Evolutionary conservation across 2,797 vertebrate genomes (phyloP).

Genomic region (Crenuchus spilurus): DNA sequence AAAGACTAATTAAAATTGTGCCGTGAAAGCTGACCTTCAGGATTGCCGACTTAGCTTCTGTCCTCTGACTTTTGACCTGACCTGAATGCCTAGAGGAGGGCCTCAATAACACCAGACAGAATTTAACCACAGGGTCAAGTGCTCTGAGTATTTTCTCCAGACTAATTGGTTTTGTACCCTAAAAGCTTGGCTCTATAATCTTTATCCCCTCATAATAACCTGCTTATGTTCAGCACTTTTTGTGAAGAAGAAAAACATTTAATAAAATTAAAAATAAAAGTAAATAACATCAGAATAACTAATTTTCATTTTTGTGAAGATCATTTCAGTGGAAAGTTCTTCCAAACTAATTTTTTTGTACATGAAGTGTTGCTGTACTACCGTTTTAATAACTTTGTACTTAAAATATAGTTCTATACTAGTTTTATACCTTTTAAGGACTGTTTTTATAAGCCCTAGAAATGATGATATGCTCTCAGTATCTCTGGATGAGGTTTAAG

Average conservation of each 20-base stretch:
- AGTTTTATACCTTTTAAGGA: too few species aligned
- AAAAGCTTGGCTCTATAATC: not conserved
- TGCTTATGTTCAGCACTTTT: too few species aligned
- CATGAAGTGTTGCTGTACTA: too few species aligned
- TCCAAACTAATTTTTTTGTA: too few species aligned
- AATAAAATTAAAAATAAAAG: too few species aligned
- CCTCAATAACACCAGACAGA: not conserved
- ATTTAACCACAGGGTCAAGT: constrained; percentile 2
- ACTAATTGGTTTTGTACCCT: not conserved
- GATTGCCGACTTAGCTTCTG: not conserved
- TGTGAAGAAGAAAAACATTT: too few species aligned
- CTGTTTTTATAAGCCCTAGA: not conserved
- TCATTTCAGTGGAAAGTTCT: too few species aligned
- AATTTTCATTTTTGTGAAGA: too few species aligned
- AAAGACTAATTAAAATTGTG: not conserved
- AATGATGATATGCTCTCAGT: not conserved
- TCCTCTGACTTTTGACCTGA: constrained; percentile 2
- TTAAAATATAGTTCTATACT: too few species aligned
- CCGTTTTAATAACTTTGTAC: too few species aligned
- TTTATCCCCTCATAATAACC: too few species aligned
- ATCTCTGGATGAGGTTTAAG: not conserved
- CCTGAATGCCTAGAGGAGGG: not conserved
- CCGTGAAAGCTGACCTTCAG: not conserved
- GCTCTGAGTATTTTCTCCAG: not conserved
- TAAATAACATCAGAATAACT: too few species aligned